These are phyloP conservation scores for Cryptoblepharus egeriae DNA, from an alignment of 2,797 vertebrate genomes.

Conservation along the genomic window DNA sequence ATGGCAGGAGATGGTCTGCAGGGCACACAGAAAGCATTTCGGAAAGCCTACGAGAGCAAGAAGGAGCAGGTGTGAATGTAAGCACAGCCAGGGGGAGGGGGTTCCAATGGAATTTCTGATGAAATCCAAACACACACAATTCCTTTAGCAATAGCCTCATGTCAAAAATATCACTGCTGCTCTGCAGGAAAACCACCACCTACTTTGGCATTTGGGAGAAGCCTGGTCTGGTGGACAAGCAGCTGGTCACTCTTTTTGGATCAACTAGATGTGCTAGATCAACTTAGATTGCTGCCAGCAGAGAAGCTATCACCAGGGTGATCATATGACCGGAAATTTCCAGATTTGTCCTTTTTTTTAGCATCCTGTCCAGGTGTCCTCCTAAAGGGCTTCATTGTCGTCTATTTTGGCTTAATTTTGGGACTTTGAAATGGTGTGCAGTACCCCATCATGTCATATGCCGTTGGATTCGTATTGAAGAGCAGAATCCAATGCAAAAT, in stretches of 20 bases:
- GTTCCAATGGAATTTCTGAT: not conserved
- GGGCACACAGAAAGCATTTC: conserved; percentile 20
- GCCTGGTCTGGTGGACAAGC: not conserved
- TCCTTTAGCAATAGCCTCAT: not conserved
- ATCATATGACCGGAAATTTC: too few relatives aligned
- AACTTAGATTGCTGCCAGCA: accelerated
- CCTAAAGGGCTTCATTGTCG: too few relatives aligned
- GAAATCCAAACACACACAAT: not conserved
- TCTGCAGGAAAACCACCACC: not conserved
- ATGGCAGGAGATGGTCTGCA: not conserved
- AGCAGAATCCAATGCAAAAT: too few relatives aligned
- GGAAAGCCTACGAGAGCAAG: not conserved
- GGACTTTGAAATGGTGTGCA: too few relatives aligned
- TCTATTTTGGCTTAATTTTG: too few relatives aligned
- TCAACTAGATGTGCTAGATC: not conserved
- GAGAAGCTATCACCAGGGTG: too few relatives aligned
- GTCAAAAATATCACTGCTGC: not conserved
- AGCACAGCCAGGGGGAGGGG: not conserved
- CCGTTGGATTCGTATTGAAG: too few relatives aligned
- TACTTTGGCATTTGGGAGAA: not conserved
- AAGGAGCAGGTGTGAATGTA: not conserved
- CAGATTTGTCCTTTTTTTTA: too few relatives aligned
- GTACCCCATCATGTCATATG: too few relatives aligned
- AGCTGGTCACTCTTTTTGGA: conserved; percentile 1
- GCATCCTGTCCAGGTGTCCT: too few relatives aligned